Base-by-base conservation (phyloP, 2,797 vertebrate genomes). In the Thripadectes ignobilis region DNA sequence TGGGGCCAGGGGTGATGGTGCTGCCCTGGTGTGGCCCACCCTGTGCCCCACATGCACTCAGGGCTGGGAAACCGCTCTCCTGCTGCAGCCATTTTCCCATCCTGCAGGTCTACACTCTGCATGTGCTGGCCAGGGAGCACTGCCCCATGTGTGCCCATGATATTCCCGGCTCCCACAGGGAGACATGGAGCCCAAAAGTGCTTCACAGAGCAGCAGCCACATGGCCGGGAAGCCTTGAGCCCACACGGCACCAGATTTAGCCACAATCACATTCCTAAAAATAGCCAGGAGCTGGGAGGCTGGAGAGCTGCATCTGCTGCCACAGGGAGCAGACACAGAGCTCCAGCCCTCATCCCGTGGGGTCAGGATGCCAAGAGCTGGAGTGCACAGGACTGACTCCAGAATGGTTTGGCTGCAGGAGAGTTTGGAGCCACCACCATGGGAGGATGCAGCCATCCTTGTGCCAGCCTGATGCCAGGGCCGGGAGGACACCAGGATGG, bases 101-200 rank as follows among this genome's bases (percentile, higher is more conserved):
- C 59, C 36, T 21, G n/a, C 34, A 17, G 8, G 1, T 46, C 63
- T 29, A 4, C 0, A 0, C 69, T 17, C 61, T 48, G 41, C 38
- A 14, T n/a, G 6, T 9, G 13, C 45, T 5, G 4, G 17, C 13
- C 6, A 4, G 20, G 55, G 34, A 34, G 1, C 34, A 4, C 1
- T 0, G 78, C 27, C 59, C 72, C 1, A 1, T 0, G 10, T 0
- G 39, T 8, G 7, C 34, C 14, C 9, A 0, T 0, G 3, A 11
- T 52, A 72, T 20, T 73, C 43, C 58, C 1, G 0, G 39, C 30
- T 66, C 15, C 3, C 73, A 17, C 0, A 0, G 4, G 49, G 16
- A 11, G n/a, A 39, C 2, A 3, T 3, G 1, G 57, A 12, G 3
- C 36, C 48, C 12, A 1, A 4, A 19, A 34, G 9, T 6, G 2